Base-by-base conservation (phyloP, 2,113 vertebrate species). In the Columbina picui region DNA sequence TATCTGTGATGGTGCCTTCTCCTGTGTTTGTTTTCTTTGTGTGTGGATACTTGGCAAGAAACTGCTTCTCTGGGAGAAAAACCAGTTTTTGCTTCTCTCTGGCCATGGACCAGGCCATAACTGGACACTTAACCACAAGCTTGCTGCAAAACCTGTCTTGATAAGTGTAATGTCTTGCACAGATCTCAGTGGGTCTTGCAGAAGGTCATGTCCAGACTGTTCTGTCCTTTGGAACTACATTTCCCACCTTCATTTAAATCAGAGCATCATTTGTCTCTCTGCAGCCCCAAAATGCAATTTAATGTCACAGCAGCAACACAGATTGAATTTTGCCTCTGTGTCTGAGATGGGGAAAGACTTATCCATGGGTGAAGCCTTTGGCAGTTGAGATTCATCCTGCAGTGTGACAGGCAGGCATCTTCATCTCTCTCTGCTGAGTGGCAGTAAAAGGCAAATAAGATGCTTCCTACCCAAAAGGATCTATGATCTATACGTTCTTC, bases 1-100 rank as follows among this genome's bases (percentile, higher is more conserved):
- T 87, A 94, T 93, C 95, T 93, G 91, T n/a, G 64, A 88, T 91
- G 92, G 95, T 95, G 92, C 87, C 87, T 97, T 95, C 93, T 92
- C 0, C 0, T 52, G 55, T 97, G 89, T 97, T 97, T 97, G 95
- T 96, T 95, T 97, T 96, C 89, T 68, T 94, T 95, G 92, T 94
- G 79, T 91, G 79, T 74, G 87, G 92, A 96, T 96, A 92, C 95
- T 96, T 94, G 93, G 94, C 93, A 93, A 97, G 90, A 57, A 91
- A 39, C 17, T 49, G 34, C 73, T 81, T 92, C 90, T 95, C 83
- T 83, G n/a, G 49, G 86, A 89, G 88, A 89, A 96, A 96, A 97
- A 96, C 81, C 32, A 90, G 47, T 82, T 95, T 94, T 93, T 95
- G 50, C 69, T 88, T 76, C 87, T 94, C 60, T 67, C 47, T 84